phyloP scores from a whole-genome alignment of 2,888 invertebrate genomes.

The Linnaemya tessellans region DNA sequence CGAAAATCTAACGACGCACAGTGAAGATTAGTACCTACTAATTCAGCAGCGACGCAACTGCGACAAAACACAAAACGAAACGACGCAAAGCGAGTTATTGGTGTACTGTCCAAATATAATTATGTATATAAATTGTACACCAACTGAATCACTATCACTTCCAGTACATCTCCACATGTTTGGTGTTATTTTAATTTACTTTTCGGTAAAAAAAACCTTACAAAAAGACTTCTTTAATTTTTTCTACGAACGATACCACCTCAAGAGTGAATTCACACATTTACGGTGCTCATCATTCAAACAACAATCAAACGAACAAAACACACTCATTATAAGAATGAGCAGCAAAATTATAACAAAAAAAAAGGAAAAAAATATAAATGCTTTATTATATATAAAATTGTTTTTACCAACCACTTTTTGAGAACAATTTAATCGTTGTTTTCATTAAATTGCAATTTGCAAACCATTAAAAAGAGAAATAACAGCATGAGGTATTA shows the following conservation, averaged over 20 bases:
- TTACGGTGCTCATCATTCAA: slow-evolving; percentile 14
- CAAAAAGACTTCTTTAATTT: slow-evolving; percentile 1
- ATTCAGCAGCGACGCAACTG: no score
- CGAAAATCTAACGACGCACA: no score
- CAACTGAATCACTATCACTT: background rate
- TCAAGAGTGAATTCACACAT: slow-evolving; percentile 23
- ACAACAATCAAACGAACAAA: slow-evolving; percentile 21
- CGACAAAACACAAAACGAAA: no score
- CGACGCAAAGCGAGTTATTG: no score
- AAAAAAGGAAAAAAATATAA: slow-evolving; percentile 15
- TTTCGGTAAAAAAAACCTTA: background rate
- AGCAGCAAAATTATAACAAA: slow-evolving; percentile 40
- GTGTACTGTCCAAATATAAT: background rate
- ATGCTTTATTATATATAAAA: slow-evolving; percentile 33
- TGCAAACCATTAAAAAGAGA: slow-evolving; percentile 63
- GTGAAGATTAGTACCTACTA: no score
- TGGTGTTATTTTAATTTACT: background rate
- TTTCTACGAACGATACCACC: background rate
- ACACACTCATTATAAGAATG: slow-evolving; percentile 35
- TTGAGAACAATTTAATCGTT: slow-evolving; percentile 69
- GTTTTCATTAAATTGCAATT: slow-evolving; percentile 71
- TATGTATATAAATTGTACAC: background rate
- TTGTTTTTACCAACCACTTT: slow-evolving; percentile 52
- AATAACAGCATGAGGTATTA: slow-evolving; percentile 7
- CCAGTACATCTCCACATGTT: background rate